Evolutionary conservation across 92 coral and sea anemone species (phyloP).

Genomic region (Zoanthus sansibaricus): DNA sequence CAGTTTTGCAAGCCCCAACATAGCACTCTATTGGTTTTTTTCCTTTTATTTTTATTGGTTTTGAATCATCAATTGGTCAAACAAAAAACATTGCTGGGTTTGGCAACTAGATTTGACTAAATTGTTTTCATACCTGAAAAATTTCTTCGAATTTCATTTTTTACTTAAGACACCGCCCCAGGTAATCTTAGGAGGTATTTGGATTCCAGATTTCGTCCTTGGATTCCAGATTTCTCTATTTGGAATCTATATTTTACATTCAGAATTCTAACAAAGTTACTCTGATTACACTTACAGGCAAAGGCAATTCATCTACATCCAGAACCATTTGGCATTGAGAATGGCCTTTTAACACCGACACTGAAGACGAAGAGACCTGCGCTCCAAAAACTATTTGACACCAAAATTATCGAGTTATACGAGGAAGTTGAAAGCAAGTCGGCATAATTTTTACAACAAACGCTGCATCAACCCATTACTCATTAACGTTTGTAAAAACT

Average conservation of each 20-base stretch:
- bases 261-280: no score
- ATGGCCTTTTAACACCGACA: conserved; percentile 84
- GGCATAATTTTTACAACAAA: background rate
- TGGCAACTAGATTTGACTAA: no score
- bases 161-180: no score
- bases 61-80: background rate
- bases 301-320: conserved; percentile 78
- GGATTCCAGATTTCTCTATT: no score
- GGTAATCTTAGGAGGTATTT: no score
- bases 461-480: background rate
- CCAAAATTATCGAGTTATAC: conserved; percentile 68
- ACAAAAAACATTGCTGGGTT: no score
- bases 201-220: no score
- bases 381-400: conserved; percentile 63
- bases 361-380: conserved; percentile 79
- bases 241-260: no score
- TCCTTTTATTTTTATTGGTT: background rate
- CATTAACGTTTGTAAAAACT: background rate
- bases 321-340: conserved; percentile 82
- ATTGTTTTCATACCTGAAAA: no score
- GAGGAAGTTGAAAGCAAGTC: conserved; percentile 54
- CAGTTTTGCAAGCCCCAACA: background rate
- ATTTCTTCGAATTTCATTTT: no score
- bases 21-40: background rate
- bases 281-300: conserved; percentile 52